Base-by-base conservation (phyloP, 1,140 invertebrate species). In the Tetramorium alpestre region DNA sequence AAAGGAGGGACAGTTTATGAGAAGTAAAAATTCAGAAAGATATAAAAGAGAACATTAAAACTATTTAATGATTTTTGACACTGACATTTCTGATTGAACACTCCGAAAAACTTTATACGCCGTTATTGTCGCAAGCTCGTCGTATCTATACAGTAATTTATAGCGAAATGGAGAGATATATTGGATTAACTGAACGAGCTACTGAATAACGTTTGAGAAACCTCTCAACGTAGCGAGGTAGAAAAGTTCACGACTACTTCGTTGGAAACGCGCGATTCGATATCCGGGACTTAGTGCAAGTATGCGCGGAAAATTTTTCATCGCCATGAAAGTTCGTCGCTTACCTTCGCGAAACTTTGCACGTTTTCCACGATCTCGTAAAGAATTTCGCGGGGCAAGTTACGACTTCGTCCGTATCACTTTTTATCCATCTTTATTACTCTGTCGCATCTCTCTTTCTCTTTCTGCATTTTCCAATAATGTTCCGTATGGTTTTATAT, bases 261-360 rank as follows among this genome's bases (percentile, higher is more conserved):
- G 67, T 49, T 47, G 80, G 54, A 64, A 82, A 49, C 28, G 80
- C 67, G 47, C 49, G 54, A 84, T 84, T 73, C 80, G 80, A 84
- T 84, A 84, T 84, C 80, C 80, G 41, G 28, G 69, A 84, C 80
- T 84, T 84, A 73, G 41, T 33, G 80, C 80, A 75, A 84, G 80
- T 84, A 84, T 84, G 80, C 80, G 80, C 69, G 69, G 80, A 84
- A 84, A 84, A 84, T 84, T 84, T 84, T 84, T 84, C 80, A 84
- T 84, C 69, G 69, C 7, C 41, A 13, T 56, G 80, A 60, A 84
- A 84, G 69, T 84, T 75, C 41, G 80, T 84, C 80, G 80, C 80
- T 75, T 84, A 84, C 69, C 69, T 84, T 73, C 69, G 41, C 13
- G 69, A 75, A 84, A 84, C 80, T 84, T 84, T 60, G 80, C 80